Percentiles rank a stretch among this genome's conserved stretches.
Evolutionary conservation across 2,113 vertebrate species (phyloP).

Genomic region (Hemichromis elongatus): DNA sequence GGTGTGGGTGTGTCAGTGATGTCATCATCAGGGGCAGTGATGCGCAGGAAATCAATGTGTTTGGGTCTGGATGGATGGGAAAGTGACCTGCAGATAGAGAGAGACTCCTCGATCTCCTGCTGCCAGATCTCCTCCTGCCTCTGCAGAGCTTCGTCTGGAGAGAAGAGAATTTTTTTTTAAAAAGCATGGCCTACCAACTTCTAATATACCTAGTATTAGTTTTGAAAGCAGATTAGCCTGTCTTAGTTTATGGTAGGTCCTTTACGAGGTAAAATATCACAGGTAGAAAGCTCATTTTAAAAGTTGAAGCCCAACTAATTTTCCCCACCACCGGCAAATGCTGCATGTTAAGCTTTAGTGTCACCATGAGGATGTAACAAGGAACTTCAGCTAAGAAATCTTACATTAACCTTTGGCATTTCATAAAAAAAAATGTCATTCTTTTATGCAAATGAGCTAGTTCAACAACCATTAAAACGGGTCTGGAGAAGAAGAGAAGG

Average conservation of each 20-base stretch:
- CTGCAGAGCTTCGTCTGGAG: conserved; percentile 50
- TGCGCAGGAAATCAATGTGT: conserved; percentile 56
- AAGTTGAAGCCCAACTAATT: neutral
- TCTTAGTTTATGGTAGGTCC: neutral
- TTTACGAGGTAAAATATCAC: neutral
- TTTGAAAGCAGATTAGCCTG: neutral
- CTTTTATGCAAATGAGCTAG: neutral
- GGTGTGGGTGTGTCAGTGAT: conserved; percentile 27
- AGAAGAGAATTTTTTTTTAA: neutral
- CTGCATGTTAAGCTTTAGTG: neutral
- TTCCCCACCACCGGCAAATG: neutral
- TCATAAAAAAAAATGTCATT: no score
- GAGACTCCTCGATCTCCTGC: conserved; percentile 58
- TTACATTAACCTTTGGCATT: neutral
- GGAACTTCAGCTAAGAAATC: neutral
- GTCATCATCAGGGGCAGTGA: conserved; percentile 55
- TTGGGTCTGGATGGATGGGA: conserved; percentile 46
- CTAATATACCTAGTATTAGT: neutral
- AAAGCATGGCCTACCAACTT: neutral
- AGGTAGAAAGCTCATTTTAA: neutral
- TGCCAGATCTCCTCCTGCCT: conserved; percentile 60
- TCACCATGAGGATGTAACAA: conserved; percentile 4
- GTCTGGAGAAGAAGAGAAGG: neutral
- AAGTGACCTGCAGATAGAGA: conserved; percentile 34
- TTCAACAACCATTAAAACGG: neutral